These are phyloP conservation scores for Galagoides demidoff DNA, from an alignment of 2,797 vertebrate species.

Conservation along the genomic window DNA sequence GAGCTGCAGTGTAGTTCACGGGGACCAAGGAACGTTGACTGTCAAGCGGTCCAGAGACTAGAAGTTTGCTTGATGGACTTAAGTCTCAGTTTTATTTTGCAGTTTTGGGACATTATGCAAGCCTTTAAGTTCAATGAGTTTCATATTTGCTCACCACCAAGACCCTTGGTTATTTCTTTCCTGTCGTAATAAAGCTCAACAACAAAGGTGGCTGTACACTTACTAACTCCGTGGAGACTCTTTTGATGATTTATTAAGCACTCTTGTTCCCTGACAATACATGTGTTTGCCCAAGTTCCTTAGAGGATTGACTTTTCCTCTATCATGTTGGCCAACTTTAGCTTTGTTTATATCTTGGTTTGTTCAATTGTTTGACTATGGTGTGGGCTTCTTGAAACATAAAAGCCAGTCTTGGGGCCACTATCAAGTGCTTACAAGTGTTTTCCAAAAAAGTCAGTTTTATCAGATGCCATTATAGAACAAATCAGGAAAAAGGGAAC, in stretches of 20 bases:
- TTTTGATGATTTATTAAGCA: constrained; percentile 95
- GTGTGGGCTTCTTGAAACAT: not conserved
- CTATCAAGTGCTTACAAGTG: not conserved
- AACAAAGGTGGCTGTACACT: constrained; percentile 91
- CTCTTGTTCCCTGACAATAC: constrained; percentile 85
- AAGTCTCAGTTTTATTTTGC: constrained; percentile 74
- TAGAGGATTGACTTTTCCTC: constrained; percentile 29
- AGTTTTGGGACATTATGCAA: not conserved
- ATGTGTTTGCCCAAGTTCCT: constrained; percentile 84
- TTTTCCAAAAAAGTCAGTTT: not conserved
- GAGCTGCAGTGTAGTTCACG: constrained; percentile 61
- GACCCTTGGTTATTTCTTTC: constrained; percentile 79
- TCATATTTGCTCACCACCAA: not conserved
- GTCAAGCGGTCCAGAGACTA: constrained; percentile 71
- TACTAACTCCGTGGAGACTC: constrained; percentile 89
- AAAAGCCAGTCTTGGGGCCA: not conserved
- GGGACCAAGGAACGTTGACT: constrained; percentile 78
- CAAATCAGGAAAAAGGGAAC: not conserved
- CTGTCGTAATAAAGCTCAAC: constrained; percentile 87
- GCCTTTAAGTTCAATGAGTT: constrained; percentile 54
- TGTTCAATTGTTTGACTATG: not conserved
- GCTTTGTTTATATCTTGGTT: constrained; percentile 41
- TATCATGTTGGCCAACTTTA: constrained; percentile 79
- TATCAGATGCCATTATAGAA: not conserved
- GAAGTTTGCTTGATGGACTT: constrained; percentile 43